Evolutionary conservation across 2,113 vertebrate genomes (phyloP).

Genomic region (Morone saxatilis): DNA sequence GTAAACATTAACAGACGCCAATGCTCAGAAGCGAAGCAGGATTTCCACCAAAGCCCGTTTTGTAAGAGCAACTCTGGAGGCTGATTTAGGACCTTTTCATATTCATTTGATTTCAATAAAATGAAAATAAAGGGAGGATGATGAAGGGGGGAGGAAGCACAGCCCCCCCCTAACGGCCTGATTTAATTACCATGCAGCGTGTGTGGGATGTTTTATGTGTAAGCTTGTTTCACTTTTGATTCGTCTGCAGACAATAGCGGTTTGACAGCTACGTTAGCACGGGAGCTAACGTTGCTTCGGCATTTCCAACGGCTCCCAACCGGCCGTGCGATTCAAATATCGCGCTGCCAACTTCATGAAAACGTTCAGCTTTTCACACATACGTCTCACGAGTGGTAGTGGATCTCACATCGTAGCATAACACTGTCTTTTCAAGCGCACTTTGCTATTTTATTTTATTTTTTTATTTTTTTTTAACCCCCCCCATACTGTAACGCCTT

Average conservation of each 20-base stretch:
- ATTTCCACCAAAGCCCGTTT: conserved; percentile 9
- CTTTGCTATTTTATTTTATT: too few relatives aligned
- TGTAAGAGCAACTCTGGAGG: neutral
- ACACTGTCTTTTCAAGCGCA: too few relatives aligned
- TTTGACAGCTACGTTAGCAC: conserved; percentile 77
- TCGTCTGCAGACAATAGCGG: conserved; percentile 63
- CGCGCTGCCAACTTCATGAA: neutral
- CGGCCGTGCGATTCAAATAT: neutral
- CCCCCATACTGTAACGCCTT: conserved; percentile 46
- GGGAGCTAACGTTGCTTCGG: conserved; percentile 53
- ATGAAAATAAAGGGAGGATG: too few relatives aligned
- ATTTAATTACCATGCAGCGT: neutral
- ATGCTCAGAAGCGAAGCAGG: neutral
- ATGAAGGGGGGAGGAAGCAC: too few relatives aligned
- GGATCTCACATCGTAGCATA: too few relatives aligned
- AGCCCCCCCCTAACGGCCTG: neutral
- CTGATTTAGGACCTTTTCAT: neutral
- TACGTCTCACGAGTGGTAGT: too few relatives aligned
- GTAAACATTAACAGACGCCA: conserved; percentile 15
- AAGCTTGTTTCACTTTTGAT: conserved; percentile 53
- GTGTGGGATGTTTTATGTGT: neutral
- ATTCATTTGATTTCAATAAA: neutral
- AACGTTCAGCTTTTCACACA: too few relatives aligned
- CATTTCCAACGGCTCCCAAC: too few relatives aligned
- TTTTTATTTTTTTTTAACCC: conserved; percentile 1